These are phyloP conservation scores for Sympetrum striolatum DNA, from an alignment of 2,888 invertebrate species.

Conservation along the genomic window DNA sequence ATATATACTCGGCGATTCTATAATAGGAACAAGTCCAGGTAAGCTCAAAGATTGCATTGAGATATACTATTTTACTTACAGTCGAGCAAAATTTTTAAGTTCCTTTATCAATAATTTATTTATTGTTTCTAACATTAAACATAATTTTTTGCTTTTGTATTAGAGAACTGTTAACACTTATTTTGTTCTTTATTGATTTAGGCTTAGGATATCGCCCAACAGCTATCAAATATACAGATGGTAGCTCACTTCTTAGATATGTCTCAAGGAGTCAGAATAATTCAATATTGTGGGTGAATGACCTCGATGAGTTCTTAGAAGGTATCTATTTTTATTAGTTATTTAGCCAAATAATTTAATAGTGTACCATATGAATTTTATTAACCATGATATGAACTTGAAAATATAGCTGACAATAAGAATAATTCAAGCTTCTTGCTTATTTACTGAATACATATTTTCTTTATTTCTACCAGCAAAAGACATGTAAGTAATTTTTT, in stretches of 20 bases:
- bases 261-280: neutral
- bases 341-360: no score
- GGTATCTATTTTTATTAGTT: neutral
- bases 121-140: neutral
- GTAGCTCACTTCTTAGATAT: slow-evolving; percentile 1
- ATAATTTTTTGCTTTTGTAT: neutral
- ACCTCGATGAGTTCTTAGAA: neutral
- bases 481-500: no score
- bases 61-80: neutral
- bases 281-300: neutral
- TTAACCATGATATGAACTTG: no score
- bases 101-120: neutral
- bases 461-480: no score
- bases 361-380: neutral
- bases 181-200: neutral
- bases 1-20: neutral
- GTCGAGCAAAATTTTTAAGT: neutral
- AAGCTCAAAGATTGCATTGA: neutral
- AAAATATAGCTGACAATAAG: no score
- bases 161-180: neutral
- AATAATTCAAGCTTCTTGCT: no score
- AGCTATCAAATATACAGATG: neutral
- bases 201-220: slow-evolving; percentile 14
- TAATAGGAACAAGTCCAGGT: slow-evolving; percentile 44
- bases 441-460: no score